These are phyloP conservation scores for Leptopilina boulardi DNA, from an alignment of 1,140 invertebrate genomes.

Conservation along the genomic window DNA sequence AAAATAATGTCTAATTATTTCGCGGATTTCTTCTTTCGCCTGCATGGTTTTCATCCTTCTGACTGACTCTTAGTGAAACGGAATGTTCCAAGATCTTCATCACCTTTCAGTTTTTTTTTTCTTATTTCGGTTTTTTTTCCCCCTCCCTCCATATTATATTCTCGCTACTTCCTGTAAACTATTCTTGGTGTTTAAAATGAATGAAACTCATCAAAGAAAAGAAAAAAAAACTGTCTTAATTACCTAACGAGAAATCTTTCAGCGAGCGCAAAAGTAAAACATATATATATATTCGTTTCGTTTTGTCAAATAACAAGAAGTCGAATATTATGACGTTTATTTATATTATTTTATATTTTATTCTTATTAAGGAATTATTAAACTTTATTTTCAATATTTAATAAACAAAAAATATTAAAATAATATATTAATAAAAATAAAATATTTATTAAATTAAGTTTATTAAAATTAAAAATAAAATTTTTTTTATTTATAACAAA, in stretches of 20 bases:
- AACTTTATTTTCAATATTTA: no score
- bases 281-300: background rate
- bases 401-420: no score
- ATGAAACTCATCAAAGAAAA: background rate
- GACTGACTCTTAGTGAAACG: conserved; percentile 3
- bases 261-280: background rate
- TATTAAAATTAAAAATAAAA: no score
- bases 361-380: no score
- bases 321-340: background rate
- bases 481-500: no score
- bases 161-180: conserved; percentile 8
- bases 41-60: background rate
- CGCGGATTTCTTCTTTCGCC: no score
- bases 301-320: background rate
- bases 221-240: background rate
- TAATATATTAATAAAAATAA: no score
- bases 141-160: background rate
- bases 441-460: no score
- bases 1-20: no score
- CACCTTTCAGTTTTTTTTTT: background rate
- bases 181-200: background rate
- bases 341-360: no score
- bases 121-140: background rate
- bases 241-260: conserved; percentile 11
- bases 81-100: conserved; percentile 17